These are phyloP conservation scores for Felis chaus DNA, from an alignment of 2,113 vertebrate genomes.

Conservation along the genomic window DNA sequence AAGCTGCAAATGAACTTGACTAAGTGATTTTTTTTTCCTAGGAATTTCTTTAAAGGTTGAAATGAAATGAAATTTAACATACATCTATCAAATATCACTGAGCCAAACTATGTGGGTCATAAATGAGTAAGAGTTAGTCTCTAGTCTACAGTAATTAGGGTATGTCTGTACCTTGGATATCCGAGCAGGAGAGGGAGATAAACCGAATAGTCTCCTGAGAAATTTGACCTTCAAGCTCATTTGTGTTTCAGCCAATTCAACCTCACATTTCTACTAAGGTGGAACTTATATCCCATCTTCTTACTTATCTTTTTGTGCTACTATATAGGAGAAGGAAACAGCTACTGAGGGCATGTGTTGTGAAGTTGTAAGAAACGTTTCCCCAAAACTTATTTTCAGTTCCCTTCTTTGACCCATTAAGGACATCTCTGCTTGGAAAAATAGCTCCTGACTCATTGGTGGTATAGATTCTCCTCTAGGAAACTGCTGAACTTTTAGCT, in stretches of 20 bases:
- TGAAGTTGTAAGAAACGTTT: conserved; percentile 11
- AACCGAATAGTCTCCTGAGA: background rate
- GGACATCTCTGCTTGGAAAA: background rate
- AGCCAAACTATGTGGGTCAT: background rate
- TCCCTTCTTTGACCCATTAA: background rate
- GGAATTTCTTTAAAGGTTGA: conserved; percentile 32
- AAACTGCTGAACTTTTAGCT: background rate
- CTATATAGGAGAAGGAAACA: background rate
- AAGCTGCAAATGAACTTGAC: conserved; percentile 48
- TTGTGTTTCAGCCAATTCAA: conserved; percentile 8
- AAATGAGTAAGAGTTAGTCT: conserved; percentile 34
- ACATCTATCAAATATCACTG: background rate
- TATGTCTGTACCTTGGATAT: background rate
- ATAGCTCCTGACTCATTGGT: background rate
- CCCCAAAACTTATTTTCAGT: background rate
- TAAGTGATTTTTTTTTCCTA: background rate
- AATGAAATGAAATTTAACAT: background rate
- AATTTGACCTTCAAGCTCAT: conserved; percentile 22
- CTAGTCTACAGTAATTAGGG: background rate
- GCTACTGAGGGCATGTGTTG: background rate
- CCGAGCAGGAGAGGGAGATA: background rate
- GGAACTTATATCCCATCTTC: background rate
- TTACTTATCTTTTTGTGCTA: background rate
- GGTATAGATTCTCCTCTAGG: background rate
- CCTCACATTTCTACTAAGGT: background rate